Conservation (phyloP, 2,113 vertebrate species). For the Chaetodon auriga region DNA sequence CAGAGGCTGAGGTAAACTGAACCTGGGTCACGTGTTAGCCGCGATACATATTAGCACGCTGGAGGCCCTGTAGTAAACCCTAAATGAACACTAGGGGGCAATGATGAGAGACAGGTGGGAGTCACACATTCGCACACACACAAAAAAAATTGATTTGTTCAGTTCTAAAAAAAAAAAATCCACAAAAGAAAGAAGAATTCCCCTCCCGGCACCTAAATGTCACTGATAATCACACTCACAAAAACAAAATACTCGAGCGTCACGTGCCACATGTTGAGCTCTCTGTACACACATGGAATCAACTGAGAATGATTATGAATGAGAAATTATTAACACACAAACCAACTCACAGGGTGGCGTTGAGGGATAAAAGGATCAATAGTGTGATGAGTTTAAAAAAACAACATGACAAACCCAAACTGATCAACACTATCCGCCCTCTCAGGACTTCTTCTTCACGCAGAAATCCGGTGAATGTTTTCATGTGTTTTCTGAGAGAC, state of each 20-base stretch:
- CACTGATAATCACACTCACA: conserved; percentile 58
- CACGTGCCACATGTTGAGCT: conserved; percentile 38
- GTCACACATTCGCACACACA: conserved; percentile 27
- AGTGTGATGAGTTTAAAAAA: conserved; percentile 50
- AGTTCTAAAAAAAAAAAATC: conserved; percentile 61
- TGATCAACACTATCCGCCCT: conserved; percentile 42
- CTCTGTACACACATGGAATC: conserved; percentile 70
- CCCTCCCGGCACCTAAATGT: conserved; percentile 68
- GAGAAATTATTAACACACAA: conserved; percentile 53
- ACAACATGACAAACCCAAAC: conserved; percentile 30
- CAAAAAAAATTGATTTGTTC: conserved; percentile 72
- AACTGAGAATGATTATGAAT: conserved; percentile 70
- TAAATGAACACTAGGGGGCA: conserved; percentile 47
- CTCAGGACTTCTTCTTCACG: conserved; percentile 43
- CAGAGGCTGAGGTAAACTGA: conserved; percentile 73
- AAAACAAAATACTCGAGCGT: conserved; percentile 37
- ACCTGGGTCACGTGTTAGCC: conserved; percentile 53
- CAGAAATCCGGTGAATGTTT: conserved; percentile 34
- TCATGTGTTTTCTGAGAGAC: conserved; percentile 31
- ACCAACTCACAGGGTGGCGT: conserved; percentile 56
- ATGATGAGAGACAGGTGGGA: conserved; percentile 31
- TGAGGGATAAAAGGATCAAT: conserved; percentile 39
- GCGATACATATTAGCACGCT: conserved; percentile 32
- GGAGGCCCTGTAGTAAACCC: conserved; percentile 47
- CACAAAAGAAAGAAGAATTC: conserved; percentile 59